phyloP scores from a whole-genome alignment of 2,113 vertebrate genomes.

The Apteryx owenii region DNA sequence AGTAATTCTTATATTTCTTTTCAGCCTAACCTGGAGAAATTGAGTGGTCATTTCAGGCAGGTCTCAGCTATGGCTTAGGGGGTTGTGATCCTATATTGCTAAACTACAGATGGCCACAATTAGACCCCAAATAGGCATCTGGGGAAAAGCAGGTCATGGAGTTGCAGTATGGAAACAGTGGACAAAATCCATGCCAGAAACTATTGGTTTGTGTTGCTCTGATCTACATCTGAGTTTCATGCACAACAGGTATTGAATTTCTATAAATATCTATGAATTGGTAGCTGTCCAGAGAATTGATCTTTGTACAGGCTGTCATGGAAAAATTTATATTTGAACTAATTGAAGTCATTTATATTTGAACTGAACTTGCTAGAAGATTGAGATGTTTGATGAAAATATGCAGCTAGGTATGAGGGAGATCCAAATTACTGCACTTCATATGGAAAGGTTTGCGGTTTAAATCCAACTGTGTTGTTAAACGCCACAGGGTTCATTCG shows the following conservation, averaged over 20 bases:
- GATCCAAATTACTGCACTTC: background rate
- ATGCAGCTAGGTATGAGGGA: background rate
- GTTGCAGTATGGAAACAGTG: background rate
- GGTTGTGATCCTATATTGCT: background rate
- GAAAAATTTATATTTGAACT: background rate
- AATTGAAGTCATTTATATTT: background rate
- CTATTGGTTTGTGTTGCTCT: background rate
- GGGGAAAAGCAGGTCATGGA: background rate
- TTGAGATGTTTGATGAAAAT: background rate
- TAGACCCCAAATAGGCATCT: background rate
- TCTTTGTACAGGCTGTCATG: background rate
- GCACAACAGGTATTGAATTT: background rate
- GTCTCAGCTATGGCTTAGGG: background rate
- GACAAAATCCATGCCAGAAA: background rate
- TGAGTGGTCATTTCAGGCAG: background rate
- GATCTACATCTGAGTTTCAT: background rate
- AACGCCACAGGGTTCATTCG: background rate
- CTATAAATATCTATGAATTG: background rate
- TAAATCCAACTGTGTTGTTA: background rate
- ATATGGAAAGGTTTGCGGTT: background rate
- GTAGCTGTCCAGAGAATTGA: background rate
- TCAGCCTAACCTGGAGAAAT: background rate
- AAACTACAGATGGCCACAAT: background rate
- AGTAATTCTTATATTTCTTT: background rate
- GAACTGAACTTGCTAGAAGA: background rate